Evolutionary conservation across 1,140 invertebrate species (phyloP).

Genomic region (Zaprionus vittiger): DNA sequence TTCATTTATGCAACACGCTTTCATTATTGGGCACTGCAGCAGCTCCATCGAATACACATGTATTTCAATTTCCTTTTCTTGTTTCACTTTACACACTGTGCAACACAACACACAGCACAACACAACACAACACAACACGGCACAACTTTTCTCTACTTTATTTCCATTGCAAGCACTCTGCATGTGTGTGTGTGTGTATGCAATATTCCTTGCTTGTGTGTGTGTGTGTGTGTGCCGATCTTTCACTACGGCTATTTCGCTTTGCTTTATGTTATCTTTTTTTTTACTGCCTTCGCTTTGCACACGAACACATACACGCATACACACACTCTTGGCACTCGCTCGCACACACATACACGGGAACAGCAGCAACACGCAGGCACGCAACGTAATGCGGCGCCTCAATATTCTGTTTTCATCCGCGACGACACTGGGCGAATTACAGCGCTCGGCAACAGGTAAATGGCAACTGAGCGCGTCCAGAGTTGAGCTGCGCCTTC

Average conservation of each 20-base stretch:
- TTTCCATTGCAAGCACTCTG: slow-evolving; percentile 67
- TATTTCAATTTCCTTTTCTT: slow-evolving; percentile 48
- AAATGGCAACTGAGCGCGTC: slow-evolving; percentile 68
- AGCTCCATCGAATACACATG: slow-evolving; percentile 61
- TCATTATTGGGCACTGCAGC: slow-evolving; percentile 62
- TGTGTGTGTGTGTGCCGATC: slow-evolving; percentile 52
- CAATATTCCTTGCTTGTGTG: not conserved
- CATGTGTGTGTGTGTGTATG: slow-evolving; percentile 50
- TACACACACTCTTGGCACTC: slow-evolving; percentile 5
- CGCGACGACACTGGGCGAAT: slow-evolving; percentile 61
- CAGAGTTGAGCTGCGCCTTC: not conserved
- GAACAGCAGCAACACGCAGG: slow-evolving; percentile 30
- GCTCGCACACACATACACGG: slow-evolving; percentile 41
- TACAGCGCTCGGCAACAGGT: slow-evolving; percentile 72
- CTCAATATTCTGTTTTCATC: slow-evolving; percentile 66
- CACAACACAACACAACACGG: slow-evolving; percentile 24
- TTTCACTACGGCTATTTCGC: slow-evolving; percentile 74
- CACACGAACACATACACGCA: slow-evolving; percentile 27
- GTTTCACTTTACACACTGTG: slow-evolving; percentile 42
- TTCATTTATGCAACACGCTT: slow-evolving; percentile 67
- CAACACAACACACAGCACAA: not conserved
- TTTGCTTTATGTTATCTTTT: slow-evolving; percentile 70
- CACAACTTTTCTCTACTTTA: slow-evolving; percentile 74
- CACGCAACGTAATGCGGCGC: slow-evolving; percentile 76
- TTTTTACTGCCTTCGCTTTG: slow-evolving; percentile 58